Percentiles rank a stretch among this genome's conserved stretches.
Conservation (phyloP, 2,888 invertebrate species). For the Trimorus sp. region DNA sequence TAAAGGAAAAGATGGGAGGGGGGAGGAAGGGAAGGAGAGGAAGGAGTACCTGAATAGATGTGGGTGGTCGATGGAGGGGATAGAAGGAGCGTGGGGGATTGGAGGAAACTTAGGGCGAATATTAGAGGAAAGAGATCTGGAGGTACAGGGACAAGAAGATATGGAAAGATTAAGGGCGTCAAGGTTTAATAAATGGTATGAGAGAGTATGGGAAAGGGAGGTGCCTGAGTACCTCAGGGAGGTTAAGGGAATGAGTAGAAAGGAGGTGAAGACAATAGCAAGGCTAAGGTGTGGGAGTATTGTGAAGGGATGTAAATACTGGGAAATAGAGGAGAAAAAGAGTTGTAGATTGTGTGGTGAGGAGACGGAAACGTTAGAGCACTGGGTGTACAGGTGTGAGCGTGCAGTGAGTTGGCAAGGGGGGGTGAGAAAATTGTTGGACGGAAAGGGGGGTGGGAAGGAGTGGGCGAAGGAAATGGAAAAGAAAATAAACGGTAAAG, state of each 20-base stretch:
- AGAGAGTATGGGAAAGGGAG: not conserved
- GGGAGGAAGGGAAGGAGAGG: too few relatives aligned
- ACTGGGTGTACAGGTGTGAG: not conserved
- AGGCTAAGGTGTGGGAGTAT: not conserved
- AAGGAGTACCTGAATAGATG: too few relatives aligned
- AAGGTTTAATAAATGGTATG: constrained; percentile 5
- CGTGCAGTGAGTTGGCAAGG: not conserved
- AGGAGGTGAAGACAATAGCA: not conserved
- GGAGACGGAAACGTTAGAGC: not conserved
- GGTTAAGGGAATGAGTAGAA: not conserved
- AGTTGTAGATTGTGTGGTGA: not conserved
- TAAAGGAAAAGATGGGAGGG: too few relatives aligned
- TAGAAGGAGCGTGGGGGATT: too few relatives aligned
- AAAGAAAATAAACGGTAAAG: not conserved
- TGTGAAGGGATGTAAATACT: constrained; percentile 2
- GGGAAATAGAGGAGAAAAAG: not conserved
- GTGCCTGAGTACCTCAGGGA: not conserved
- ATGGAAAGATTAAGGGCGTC: not conserved
- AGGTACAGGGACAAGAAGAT: not conserved
- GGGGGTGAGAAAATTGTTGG: not conserved
- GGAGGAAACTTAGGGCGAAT: too few relatives aligned
- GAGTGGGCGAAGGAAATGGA: not conserved
- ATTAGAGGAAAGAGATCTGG: not conserved
- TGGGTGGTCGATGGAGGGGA: too few relatives aligned
- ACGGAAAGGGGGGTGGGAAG: not conserved